Conservation (phyloP, 2,888 invertebrate genomes). For the Cheilosia variabilis region DNA sequence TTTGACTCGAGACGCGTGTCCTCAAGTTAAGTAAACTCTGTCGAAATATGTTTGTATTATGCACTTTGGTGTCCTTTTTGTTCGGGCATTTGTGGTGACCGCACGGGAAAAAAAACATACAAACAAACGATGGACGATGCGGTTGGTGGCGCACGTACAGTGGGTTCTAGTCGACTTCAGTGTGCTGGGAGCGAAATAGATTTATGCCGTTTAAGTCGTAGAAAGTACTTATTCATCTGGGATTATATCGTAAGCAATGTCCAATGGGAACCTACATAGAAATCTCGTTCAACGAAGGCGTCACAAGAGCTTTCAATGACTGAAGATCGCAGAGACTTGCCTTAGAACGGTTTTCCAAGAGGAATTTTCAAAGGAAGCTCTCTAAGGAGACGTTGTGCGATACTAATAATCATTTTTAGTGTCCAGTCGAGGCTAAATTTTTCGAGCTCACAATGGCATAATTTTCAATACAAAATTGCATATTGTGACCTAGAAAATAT, state of each 20-base stretch:
- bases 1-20: conserved; percentile 69
- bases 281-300: no score
- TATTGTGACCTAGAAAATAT: no score
- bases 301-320: no score
- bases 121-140: conserved; percentile 11
- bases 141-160: conserved; percentile 37
- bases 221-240: not conserved
- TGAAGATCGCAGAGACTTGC: no score
- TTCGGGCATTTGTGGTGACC: conserved; percentile 62
- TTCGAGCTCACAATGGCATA: no score
- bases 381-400: no score
- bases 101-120: not conserved
- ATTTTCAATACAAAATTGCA: no score
- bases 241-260: not conserved
- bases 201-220: not conserved
- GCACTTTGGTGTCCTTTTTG: conserved; percentile 43
- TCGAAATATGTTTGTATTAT: conserved; percentile 50
- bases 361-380: no score
- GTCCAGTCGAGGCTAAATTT: no score
- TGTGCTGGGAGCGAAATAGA: not conserved
- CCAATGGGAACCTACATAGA: no score
- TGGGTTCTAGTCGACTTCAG: conserved; percentile 5
- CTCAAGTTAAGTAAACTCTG: conserved; percentile 70
- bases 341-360: no score
- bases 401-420: no score